Percentiles rank a stretch among this genome's conserved stretches.
phyloP scores from a whole-genome alignment of 2,113 vertebrate species.

The Dendrocopos noguchii region DNA sequence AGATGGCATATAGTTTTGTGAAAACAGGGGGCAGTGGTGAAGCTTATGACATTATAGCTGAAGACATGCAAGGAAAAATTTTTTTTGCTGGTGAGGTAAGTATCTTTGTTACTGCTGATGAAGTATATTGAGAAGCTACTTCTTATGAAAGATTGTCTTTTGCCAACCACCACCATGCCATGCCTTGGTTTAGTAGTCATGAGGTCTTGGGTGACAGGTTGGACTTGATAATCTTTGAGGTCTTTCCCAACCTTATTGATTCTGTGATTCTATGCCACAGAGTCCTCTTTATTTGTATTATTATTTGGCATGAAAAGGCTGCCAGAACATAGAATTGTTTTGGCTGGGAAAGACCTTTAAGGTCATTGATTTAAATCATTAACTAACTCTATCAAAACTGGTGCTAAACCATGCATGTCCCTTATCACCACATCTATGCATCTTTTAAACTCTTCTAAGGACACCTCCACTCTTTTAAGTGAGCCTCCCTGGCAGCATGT shows the following conservation, averaged over 20 bases:
- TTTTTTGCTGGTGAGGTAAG: slow-evolving; percentile 96
- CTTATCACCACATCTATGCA: too few species aligned
- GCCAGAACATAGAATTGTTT: neutral
- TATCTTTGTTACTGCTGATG: neutral
- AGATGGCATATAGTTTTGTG: slow-evolving; percentile 98
- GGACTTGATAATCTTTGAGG: too few species aligned
- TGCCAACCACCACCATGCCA: neutral
- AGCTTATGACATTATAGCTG: slow-evolving; percentile 93
- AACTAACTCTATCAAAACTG: too few species aligned
- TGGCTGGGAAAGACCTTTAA: too few species aligned
- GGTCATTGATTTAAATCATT: too few species aligned
- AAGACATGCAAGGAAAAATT: slow-evolving; percentile 92
- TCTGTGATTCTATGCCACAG: neutral
- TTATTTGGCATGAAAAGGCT: neutral
- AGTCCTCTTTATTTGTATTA: neutral
- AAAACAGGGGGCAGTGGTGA: slow-evolving; percentile 95
- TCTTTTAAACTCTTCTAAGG: too few species aligned
- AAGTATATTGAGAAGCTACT: neutral
- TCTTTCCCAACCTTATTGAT: too few species aligned
- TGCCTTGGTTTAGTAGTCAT: too few species aligned
- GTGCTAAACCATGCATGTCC: too few species aligned
- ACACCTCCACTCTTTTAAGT: too few species aligned
- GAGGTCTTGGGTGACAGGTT: too few species aligned
- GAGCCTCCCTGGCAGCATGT: too few species aligned
- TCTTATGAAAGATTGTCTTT: accelerated